Evolutionary conservation across 2,113 vertebrate species (phyloP), one percentile per base, ranked within the genome.

Genomic region (Carassius auratus): DNA sequence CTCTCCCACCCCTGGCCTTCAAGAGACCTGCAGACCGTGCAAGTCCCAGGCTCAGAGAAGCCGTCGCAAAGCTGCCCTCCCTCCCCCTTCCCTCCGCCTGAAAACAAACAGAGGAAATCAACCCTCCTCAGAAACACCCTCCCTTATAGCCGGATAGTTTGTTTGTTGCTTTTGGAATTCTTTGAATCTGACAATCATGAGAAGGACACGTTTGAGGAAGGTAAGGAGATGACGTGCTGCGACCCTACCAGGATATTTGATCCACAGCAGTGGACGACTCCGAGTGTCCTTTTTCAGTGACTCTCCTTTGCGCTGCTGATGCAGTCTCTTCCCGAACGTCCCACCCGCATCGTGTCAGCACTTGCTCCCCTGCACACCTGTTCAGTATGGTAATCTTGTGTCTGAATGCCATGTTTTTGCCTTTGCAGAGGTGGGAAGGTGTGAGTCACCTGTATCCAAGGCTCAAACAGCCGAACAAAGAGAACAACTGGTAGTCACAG

Each of bases 91-190:
- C 4, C 84, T 81, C 55, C 84, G 88, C 89, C 89, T 76, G 55
- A 88, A 92, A 91, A 94, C 93, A 96, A 93, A 95, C 91, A 93
- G 90, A 95, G 92, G 89, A 94, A 94, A 91, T 86, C 79, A 87
- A 87, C 87, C 75, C 93, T 94, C 90, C 89, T 92, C 91, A 80
- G 26, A 1, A 90, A 87, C 90, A 42, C 26, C 9, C 33, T 84
- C 69, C 61, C 50, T 82, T 48, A 87, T 76, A 81, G 36, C 38
- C 59, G 69, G 88, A 90, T 85, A 87, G 87, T 92, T 91, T 89
- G 82, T 89, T 55, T 88, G 87, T 87, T 89, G 71, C 23, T 81
- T 83, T 15, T 86, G 76, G 88, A 89, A 84, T 79, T 84, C 86
- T 81, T 62, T 69, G 52, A 50, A 69, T 86, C n/a, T 26, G 45